These are phyloP conservation scores for Takifugu bimaculatus DNA, from an alignment of 2,113 vertebrate species.

Conservation along the genomic window DNA sequence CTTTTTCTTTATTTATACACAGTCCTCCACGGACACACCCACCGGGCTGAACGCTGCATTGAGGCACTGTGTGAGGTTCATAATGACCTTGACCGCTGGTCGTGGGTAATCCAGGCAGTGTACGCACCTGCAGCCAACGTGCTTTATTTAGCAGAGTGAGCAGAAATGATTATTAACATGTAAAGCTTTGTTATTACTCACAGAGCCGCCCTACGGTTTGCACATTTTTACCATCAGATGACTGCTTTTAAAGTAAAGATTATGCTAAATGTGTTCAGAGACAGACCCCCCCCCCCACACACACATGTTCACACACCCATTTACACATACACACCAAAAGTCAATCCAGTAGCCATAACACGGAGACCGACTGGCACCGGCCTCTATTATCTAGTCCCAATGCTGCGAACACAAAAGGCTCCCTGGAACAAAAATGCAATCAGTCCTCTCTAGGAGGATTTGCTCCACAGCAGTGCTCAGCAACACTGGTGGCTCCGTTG, in stretches of 20 bases:
- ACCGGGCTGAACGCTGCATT: neutral
- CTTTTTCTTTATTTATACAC: constrained; percentile 32
- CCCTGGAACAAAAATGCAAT: constrained; percentile 76
- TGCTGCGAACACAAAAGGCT: constrained; percentile 76
- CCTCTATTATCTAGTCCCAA: constrained; percentile 75
- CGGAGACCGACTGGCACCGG: constrained; percentile 69
- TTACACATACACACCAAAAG: constrained; percentile 37
- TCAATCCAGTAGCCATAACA: constrained; percentile 69
- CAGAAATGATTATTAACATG: constrained; percentile 43
- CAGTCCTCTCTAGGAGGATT: constrained; percentile 73
- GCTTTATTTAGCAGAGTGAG: constrained; percentile 33
- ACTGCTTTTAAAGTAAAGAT: constrained; percentile 4
- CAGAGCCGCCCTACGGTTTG: neutral
- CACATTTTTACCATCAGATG: constrained; percentile 13
- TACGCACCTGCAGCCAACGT: constrained; percentile 21
- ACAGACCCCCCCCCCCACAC: constrained; percentile 3
- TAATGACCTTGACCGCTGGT: constrained; percentile 41
- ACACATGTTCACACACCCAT: constrained; percentile 19
- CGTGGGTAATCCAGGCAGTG: constrained; percentile 12
- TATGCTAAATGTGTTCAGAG: constrained; percentile 9
- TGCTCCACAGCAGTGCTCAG: constrained; percentile 71
- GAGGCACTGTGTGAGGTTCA: constrained; percentile 2
- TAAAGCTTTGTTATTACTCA: constrained; percentile 4
- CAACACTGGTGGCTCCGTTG: constrained; percentile 71
- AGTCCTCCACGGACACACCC: constrained; percentile 21